Percentiles rank a stretch among this genome's conserved stretches.
Evolutionary conservation across 2,797 vertebrate genomes (phyloP).

Genomic region (Zenarchopterus dispar): DNA sequence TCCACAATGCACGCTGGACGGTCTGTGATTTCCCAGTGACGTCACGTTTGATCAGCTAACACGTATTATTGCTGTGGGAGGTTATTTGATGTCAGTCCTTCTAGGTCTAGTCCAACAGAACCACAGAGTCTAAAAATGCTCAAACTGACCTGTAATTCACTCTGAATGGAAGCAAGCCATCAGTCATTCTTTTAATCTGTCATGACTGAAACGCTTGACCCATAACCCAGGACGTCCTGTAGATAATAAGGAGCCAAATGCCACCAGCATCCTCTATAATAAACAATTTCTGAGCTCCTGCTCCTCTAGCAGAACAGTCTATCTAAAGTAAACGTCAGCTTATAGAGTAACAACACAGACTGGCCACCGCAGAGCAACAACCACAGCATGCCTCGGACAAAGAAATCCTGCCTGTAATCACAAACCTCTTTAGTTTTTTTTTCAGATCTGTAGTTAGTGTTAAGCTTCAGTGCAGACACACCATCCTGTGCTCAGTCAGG

Average conservation of each 20-base stretch:
- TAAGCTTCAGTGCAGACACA: slow-evolving; percentile 1
- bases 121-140: too few species aligned
- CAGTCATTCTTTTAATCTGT: neutral
- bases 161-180: neutral
- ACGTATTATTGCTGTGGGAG: slow-evolving; percentile 1
- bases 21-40: slow-evolving; percentile 35
- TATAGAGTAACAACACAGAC: slow-evolving; percentile 30
- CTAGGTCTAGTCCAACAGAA: too few species aligned
- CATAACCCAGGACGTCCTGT: slow-evolving; percentile 35
- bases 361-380: slow-evolving; percentile 39
- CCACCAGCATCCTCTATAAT: slow-evolving; percentile 48
- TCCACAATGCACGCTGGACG: slow-evolving; percentile 3
- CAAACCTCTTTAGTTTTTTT: neutral
- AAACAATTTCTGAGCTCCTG: slow-evolving; percentile 42
- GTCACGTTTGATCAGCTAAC: slow-evolving; percentile 37
- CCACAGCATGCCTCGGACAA: slow-evolving; percentile 18
- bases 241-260: slow-evolving; percentile 42
- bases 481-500: neutral
- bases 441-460: slow-evolving; percentile 4
- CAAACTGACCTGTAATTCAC: neutral
- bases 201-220: slow-evolving; percentile 39
- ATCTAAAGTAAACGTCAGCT: slow-evolving; percentile 68
- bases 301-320: slow-evolving; percentile 27
- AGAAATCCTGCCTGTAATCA: slow-evolving; percentile 14
- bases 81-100: too few species aligned